A percentile compares a stretch with the other conserved stretches of the same genome.
phyloP scores from a whole-genome alignment of 2,113 vertebrate species.

The Damaliscus lunatus region DNA sequence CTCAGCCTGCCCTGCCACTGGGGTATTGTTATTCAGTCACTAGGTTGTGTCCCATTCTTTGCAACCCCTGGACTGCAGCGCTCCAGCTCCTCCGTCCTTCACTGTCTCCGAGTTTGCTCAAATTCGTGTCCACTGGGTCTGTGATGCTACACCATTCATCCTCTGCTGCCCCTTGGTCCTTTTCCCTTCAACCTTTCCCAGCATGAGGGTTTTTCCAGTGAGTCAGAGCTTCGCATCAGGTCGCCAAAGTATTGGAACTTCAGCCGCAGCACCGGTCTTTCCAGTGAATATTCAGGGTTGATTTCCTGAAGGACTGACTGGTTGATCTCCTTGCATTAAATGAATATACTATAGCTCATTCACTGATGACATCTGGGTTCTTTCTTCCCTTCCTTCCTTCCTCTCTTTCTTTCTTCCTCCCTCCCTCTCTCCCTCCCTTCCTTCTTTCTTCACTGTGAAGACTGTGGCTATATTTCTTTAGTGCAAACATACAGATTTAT shows the following conservation, averaged over 20 bases:
- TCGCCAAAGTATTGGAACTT: neutral
- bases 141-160: neutral
- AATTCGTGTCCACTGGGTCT: neutral
- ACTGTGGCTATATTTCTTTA: neutral
- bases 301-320: neutral
- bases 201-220: neutral
- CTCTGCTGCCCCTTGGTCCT: neutral
- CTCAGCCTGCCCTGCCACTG: accelerated
- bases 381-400: neutral
- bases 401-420: neutral
- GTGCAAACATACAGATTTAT: neutral
- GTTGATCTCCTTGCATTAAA: neutral
- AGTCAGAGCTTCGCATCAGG: neutral
- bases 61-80: neutral
- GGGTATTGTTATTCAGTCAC: neutral
- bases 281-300: neutral
- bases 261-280: neutral
- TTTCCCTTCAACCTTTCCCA: neutral
- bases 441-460: neutral
- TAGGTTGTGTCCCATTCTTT: neutral
- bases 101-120: neutral
- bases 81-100: neutral
- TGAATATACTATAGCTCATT: neutral
- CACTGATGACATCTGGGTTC: neutral
- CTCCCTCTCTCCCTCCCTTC: neutral